phyloP scores from a whole-genome alignment of 2,888 invertebrate genomes.

The Caenorhabditis drosophilae region DNA sequence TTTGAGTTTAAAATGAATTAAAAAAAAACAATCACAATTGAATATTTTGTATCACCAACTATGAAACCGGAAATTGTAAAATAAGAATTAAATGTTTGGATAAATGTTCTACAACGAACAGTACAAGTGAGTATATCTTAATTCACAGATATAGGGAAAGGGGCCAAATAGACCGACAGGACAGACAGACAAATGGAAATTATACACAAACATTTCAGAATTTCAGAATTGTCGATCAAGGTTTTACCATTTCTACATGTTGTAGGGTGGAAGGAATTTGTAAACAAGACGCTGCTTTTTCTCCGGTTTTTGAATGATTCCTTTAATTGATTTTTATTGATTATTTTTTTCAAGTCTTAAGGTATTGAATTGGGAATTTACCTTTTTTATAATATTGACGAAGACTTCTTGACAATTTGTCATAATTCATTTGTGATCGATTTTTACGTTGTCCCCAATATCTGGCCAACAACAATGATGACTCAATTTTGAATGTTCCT shows the following conservation, averaged over 20 bases:
- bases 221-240: conserved; percentile 16
- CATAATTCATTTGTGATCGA: conserved; percentile 98
- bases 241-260: conserved; percentile 43
- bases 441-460: conserved; percentile 98
- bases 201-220: conserved; percentile 8
- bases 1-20: too few species aligned
- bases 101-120: conserved; percentile 61
- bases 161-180: conserved; percentile 47
- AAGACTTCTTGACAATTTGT: conserved; percentile 94
- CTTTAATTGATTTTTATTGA: conserved; percentile 15
- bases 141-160: conserved; percentile 55
- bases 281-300: conserved; percentile 96
- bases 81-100: conserved; percentile 31
- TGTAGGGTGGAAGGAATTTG: conserved; percentile 78
- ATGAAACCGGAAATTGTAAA: conserved; percentile 20
- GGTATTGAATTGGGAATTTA: conserved; percentile 69
- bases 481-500: conserved; percentile 95
- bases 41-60: conserved; percentile 2
- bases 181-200: not conserved
- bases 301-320: conserved; percentile 89
- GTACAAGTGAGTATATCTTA: conserved; percentile 53
- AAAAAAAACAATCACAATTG: too few species aligned
- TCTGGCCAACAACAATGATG: conserved; percentile 93
- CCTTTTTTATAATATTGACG: conserved; percentile 99
- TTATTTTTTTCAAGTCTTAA: conserved; percentile 87